Base-by-base conservation (phyloP, 2,113 vertebrate genomes). In the Cyphomyrus discorhynchus region DNA sequence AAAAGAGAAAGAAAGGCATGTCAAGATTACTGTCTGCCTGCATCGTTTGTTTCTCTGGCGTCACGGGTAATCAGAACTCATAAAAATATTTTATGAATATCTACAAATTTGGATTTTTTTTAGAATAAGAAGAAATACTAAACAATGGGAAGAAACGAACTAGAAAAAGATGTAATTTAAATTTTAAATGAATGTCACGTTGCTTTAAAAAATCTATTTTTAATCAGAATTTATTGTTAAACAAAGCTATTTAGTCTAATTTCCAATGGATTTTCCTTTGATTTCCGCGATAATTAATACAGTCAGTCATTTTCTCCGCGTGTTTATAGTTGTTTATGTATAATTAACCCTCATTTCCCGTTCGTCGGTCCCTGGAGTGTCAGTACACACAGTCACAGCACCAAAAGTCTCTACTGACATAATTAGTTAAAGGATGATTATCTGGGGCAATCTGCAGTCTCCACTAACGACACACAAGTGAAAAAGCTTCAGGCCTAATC, bases 371-470 rank as follows among this genome's bases (percentile, higher is more conserved):
- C 92, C 91, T 52, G 91, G 94, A 92, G 92, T 90, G 87, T 42
- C 89, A 92, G 92, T 90, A 91, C 88, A 92, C 89, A 53, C 53
- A 58, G 52, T 56, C 77, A 56, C 77, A 52, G 91, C 92, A 91
- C 49, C 89, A 88, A 88, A 91, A 83, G 93, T 89, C 92, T 92
- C 91, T 83, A 93, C 93, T 92, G 92, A 70, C 92, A 91, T 93
- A 92, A 95, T 96, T 91, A 94, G 95, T 94, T 95, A 95, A 94
- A 95, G 85, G 92, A 92, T 88, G 92, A 94, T 95, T 95, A 96
- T 95, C 93, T 91, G 90, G 93, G 89, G 91, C 93, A 95, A 95
- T 95, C 92, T 94, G 92, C 91, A 94, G 94, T 42, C 17, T 27
- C 35, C 45, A 47, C 47, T 49, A 89, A 52, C 46, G 80, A 42